Evolutionary conservation across 2,113 vertebrate species (phyloP), one percentile per base, ranked within the genome.

Genomic region (Pomatostomus ruficeps): DNA sequence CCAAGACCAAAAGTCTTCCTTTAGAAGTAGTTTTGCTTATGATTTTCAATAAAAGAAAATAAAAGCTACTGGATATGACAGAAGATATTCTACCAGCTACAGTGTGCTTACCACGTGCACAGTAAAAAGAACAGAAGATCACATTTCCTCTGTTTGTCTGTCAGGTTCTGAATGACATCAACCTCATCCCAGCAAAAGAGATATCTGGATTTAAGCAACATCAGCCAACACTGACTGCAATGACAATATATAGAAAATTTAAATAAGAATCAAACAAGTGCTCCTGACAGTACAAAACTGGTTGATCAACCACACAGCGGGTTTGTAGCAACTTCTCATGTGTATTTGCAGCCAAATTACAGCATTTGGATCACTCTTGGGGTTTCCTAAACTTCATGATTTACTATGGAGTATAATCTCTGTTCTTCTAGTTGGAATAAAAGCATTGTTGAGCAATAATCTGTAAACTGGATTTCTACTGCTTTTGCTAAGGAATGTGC

Each of bases 241-340:
- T 95, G 84, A 70, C 74, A 96, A 92, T 72, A 85, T 62, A 84
- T 7, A 89, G 82, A 96, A 97, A 96, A 91, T 89, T 84, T 95
- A 92, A 95, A 63, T 74, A 92, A 82, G 88, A 96, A 96, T 94
- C 84, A 97, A 95, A 92, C 71, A 95, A 97, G 95, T 92, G 81
- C 65, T 89, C 61, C 80, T 90, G 91, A 96, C 59, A 89, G 72
- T 73, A 95, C 42, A 90, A 93, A 96, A 95, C 46, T 86, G 22
- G 52, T 96, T 97, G 88, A 96, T 95, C 92, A 93, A 74, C 68
- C 40, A 63, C 52, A 84, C 72, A 80, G 63, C 57, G 68, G 73
- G 73, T 75, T 95, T 94, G 75, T 61, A 96, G 67, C 59, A 74
- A 96, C 85, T 96, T 87, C 43, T 26, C 49, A 45, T 10, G 51